A percentile compares a stretch with the other conserved stretches of the same genome.
Evolutionary conservation across 2,888 invertebrate genomes (phyloP).

Genomic region (Drosophila emarginata): DNA sequence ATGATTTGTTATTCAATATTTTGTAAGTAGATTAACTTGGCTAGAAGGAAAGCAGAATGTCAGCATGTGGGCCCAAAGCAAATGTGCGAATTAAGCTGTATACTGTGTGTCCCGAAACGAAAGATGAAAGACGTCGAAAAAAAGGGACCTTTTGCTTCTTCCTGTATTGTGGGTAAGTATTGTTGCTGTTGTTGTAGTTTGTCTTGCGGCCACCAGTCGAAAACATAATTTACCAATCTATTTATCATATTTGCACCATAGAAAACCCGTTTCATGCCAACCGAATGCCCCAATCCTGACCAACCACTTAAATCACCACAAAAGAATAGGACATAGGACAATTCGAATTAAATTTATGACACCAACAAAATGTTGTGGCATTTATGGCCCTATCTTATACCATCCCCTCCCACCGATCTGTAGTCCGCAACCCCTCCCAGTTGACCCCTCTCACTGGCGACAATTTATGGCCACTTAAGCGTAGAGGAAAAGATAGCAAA

Average conservation of each 20-base stretch:
- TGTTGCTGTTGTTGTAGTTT: neutral
- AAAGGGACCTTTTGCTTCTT: neutral
- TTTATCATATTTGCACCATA: conserved; percentile 73
- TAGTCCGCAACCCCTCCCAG: too few relatives aligned
- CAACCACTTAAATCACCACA: conserved; percentile 78
- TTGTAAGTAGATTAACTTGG: conserved; percentile 79
- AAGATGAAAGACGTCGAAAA: neutral
- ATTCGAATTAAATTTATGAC: conserved; percentile 77
- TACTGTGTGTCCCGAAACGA: neutral
- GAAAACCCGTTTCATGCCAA: conserved; percentile 19
- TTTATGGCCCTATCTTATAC: conserved; percentile 50
- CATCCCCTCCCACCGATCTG: neutral
- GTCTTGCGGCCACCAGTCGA: conserved; percentile 18
- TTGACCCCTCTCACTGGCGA: conserved; percentile 19
- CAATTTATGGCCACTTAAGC: conserved; percentile 72
- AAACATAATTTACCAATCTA: conserved; percentile 77
- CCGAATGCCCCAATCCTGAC: conserved; percentile 33
- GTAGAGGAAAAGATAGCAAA: conserved; percentile 34
- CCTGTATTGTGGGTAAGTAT: neutral
- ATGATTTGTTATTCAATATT: conserved; percentile 81
- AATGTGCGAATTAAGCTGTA: conserved; percentile 60
- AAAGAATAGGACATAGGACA: conserved; percentile 49
- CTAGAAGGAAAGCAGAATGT: conserved; percentile 66
- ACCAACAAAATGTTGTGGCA: conserved; percentile 59
- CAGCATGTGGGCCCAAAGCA: conserved; percentile 44